A percentile compares a stretch with the other conserved stretches of the same genome.
These are phyloP conservation scores for Bostrychus sinensis DNA, from an alignment of 2,113 vertebrate genomes.

Conservation along the genomic window DNA sequence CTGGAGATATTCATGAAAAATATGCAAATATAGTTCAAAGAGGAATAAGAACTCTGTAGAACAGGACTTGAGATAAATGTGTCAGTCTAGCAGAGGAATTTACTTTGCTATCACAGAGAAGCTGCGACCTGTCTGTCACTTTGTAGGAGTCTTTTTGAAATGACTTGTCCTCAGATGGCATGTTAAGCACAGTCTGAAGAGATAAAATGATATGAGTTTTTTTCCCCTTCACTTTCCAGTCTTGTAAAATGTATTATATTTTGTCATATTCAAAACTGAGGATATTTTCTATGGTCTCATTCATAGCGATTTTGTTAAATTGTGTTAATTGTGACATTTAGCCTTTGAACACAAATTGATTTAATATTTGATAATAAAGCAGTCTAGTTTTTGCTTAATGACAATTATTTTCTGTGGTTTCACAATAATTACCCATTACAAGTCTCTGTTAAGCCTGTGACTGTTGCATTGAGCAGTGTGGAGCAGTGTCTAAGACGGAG, in stretches of 20 bases:
- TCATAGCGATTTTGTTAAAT: too few species aligned
- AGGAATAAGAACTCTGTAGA: not conserved
- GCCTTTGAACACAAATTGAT: slow-evolving; percentile 1
- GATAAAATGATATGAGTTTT: not conserved
- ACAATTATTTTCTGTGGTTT: slow-evolving; percentile 1
- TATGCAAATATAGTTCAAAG: not conserved
- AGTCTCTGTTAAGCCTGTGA: slow-evolving; percentile 29
- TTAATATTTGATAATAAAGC: not conserved
- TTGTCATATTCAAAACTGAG: not conserved
- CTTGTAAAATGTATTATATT: not conserved
- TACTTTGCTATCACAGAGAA: slow-evolving; percentile 1
- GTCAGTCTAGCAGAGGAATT: not conserved
- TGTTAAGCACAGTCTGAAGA: slow-evolving; percentile 3
- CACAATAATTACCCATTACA: slow-evolving; percentile 23
- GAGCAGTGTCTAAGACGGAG: slow-evolving; percentile 30
- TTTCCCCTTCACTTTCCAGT: not conserved
- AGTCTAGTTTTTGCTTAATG: not conserved
- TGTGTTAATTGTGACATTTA: not conserved
- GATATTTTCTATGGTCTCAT: not conserved
- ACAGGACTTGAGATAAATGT: not conserved
- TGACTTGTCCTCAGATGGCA: slow-evolving; percentile 5
- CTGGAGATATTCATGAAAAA: not conserved
- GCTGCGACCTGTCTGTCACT: slow-evolving; percentile 12
- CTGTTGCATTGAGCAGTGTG: slow-evolving; percentile 21
- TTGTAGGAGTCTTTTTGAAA: slow-evolving; percentile 9